A percentile compares a stretch with the other conserved stretches of the same genome.
Evolutionary conservation across 2,113 vertebrate species (phyloP).

Genomic region (Calyptomena viridis): DNA sequence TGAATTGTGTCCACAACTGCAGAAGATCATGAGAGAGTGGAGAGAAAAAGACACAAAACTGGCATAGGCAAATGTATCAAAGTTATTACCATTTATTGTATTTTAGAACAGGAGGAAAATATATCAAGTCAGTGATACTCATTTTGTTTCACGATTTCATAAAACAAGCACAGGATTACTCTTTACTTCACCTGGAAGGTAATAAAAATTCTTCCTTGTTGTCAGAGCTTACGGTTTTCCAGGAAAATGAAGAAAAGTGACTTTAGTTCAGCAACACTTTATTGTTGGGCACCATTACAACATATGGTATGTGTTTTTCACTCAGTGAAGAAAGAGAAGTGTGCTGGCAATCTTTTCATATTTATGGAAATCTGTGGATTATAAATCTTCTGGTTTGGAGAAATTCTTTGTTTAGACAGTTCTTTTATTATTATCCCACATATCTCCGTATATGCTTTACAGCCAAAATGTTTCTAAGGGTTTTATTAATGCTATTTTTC

Average conservation of each 20-base stretch:
- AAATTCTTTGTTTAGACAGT: background rate
- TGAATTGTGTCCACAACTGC: slow-evolving; percentile 7
- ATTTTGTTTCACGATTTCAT: slow-evolving; percentile 64
- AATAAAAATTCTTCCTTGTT: slow-evolving; percentile 48
- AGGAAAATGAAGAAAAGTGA: slow-evolving; percentile 64
- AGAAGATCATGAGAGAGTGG: background rate
- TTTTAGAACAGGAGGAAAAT: slow-evolving; percentile 45
- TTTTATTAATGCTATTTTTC: slow-evolving; percentile 44
- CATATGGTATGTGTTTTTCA: background rate
- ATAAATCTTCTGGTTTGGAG: slow-evolving; percentile 26
- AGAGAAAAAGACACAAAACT: slow-evolving; percentile 17
- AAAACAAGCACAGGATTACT: slow-evolving; percentile 45
- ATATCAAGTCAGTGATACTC: slow-evolving; percentile 35
- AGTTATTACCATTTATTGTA: slow-evolving; percentile 57
- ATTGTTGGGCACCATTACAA: slow-evolving; percentile 37
- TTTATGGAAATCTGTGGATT: slow-evolving; percentile 3
- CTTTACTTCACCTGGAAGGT: slow-evolving; percentile 23
- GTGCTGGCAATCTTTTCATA: background rate
- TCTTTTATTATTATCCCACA: background rate
- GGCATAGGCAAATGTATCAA: slow-evolving; percentile 28
- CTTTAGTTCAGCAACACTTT: slow-evolving; percentile 38
- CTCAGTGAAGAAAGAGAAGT: background rate
- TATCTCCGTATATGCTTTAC: background rate
- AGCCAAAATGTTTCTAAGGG: background rate
- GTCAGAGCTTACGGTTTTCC: slow-evolving; percentile 24